A percentile compares a stretch with the other conserved stretches of the same genome.
phyloP scores from a whole-genome alignment of 2,113 vertebrate genomes.

The Sigmodon hispidus region DNA sequence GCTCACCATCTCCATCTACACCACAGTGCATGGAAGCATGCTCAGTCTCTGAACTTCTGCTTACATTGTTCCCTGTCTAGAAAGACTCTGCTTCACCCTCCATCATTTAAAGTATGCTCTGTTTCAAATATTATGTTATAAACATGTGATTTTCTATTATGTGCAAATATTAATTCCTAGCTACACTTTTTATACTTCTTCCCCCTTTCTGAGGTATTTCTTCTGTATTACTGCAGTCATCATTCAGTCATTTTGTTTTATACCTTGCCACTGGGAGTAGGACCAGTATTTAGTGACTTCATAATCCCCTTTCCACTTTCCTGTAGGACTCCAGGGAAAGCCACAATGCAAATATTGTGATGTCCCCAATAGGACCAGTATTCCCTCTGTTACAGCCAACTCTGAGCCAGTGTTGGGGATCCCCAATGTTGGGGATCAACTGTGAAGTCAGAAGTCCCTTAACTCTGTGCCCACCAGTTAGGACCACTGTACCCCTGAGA shows the following conservation, averaged over 20 bases:
- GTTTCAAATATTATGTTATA: not conserved
- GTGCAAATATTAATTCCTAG: not conserved
- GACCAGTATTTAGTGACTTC: not conserved
- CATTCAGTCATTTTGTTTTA: not conserved
- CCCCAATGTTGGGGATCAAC: not conserved
- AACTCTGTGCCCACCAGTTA: not conserved
- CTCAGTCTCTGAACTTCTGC: not conserved
- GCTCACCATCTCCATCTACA: not conserved
- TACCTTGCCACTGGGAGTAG: not conserved
- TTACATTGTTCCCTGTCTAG: not conserved
- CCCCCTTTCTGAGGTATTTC: not conserved
- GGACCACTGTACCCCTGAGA: not conserved
- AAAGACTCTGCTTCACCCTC: not conserved
- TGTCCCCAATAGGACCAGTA: not conserved
- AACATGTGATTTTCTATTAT: not conserved
- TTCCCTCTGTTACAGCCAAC: not conserved
- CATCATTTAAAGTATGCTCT: not conserved
- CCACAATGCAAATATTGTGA: not conserved
- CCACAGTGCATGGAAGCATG: not conserved
- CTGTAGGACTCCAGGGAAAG: not conserved
- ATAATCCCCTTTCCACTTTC: not conserved
- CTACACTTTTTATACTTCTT: not conserved
- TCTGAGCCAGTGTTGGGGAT: not conserved
- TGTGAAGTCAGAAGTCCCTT: not conserved
- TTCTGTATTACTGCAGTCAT: not conserved